Evolutionary conservation across 2,113 vertebrate species (phyloP).

Genomic region (Chelonoidis abingdonii): DNA sequence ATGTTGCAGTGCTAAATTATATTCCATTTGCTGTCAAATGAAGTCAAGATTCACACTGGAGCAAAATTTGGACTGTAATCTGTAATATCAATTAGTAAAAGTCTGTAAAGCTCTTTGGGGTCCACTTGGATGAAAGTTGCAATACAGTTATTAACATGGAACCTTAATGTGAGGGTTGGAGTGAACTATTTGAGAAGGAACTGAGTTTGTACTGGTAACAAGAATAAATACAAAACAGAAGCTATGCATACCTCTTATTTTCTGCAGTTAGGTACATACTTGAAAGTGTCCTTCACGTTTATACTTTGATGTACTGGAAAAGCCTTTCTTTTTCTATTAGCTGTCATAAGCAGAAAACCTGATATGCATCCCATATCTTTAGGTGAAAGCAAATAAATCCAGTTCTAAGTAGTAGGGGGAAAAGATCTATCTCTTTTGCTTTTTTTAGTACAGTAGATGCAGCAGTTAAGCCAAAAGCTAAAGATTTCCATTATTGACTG

Average conservation of each 20-base stretch:
- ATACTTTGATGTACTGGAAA: not conserved
- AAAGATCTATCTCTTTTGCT: not conserved
- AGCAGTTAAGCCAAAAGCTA: conserved; percentile 29
- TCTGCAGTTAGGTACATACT: not conserved
- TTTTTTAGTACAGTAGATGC: conserved; percentile 15
- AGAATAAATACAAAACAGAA: not conserved
- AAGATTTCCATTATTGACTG: conserved; percentile 53
- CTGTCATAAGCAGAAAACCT: not conserved
- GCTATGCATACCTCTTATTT: not conserved
- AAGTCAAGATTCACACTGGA: not conserved
- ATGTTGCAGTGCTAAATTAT: conserved; percentile 3
- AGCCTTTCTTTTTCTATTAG: not conserved
- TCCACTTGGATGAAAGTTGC: not conserved
- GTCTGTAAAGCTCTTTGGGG: not conserved
- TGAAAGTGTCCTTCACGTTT: not conserved
- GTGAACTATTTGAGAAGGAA: not conserved
- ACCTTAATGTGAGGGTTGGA: not conserved
- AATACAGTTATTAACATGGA: not conserved
- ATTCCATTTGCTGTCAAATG: not conserved
- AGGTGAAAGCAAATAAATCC: not conserved
- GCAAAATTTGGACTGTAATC: not conserved
- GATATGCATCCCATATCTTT: not conserved
- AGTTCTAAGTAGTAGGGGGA: not conserved
- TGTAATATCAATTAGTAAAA: not conserved
- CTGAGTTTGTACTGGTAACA: not conserved